Evolutionary conservation across 2,797 vertebrate genomes (phyloP), one percentile per base, ranked within the genome.

Genomic region (Cirrhinus molitorella): DNA sequence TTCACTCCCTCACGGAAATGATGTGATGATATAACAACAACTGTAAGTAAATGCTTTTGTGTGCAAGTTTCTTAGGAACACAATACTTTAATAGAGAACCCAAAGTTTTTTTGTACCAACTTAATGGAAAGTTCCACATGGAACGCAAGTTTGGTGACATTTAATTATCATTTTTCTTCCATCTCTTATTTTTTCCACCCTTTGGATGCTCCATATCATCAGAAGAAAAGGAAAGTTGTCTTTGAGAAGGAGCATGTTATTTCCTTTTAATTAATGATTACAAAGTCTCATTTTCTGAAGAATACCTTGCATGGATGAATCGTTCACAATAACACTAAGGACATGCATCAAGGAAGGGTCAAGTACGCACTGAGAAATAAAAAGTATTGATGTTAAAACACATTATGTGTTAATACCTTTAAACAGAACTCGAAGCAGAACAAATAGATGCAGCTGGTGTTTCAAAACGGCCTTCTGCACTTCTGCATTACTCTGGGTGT

Each of bases 401-500:
- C 5, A 12, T 14, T 49, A 47, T 55, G 34, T 79, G 21, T 25
- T 80, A 80, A 70, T 45, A 43, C 23, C n/a, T 45, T 21, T 43
- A 55, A 61, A 47, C 17, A 71, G n/a, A 23, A 40, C 31, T n/a
- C 19, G 45, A 75, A 79, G 53, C 21, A 75, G 43, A 19, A 82
- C 21, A 45, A 25, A 73, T 55, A 21, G 63, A 68, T 28, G 25
- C n/a, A 21, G 31, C 25, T 63, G 68, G 13, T 82, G 71, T 80
- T 85, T 70, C 66, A 25, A 53, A 75, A 71, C 28, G 2, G 11
- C 49, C 4, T 57, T 31, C 47, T 40, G 45, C 16, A 82, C 61
- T 83, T 83, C 57, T 73, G 76, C 45, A 51, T 79, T 79, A 16
- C 11, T 23, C n/a, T 55, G 77, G 78, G 81, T 71, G 77, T 71